Base-by-base conservation (phyloP, 2,888 invertebrate species). In the Azorinus chamasolen region DNA sequence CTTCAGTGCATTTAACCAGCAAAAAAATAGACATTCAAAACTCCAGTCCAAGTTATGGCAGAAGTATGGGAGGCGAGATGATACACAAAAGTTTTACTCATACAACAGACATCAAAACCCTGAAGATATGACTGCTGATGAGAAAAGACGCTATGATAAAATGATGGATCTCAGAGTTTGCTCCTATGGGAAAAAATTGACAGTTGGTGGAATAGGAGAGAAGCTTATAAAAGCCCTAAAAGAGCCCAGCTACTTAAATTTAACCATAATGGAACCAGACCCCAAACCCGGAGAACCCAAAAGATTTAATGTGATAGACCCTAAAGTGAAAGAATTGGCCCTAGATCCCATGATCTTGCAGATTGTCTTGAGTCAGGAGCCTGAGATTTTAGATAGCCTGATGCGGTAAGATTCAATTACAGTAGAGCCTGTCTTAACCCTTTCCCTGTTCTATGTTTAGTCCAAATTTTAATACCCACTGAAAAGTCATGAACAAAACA, bases 291-390 rank as follows among this genome's bases (percentile, higher is more conserved):
- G 58, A 4, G 45, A 57, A 0, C 55, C 64, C 0, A 51, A 68
- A 24, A 78, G 53, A 57, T 66, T 84, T 41, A 57, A 57, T 16
- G 62, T 79, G n/a, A 46, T 84, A 6, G 81, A 83, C 46, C 62
- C 46, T 18, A 68, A 78, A 27, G 71, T 76, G 18, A 45, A 83
- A 14, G 62, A 79, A 18, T 55, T 74, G 1, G 59, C 74, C 6
- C 59, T 72, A 53, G 79, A 84, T 50, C 83, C 84, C 20, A 48
- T 79, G 12, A 45, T 75, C 18, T 41, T 84, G 41, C 50, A 80
- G 37, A 64, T 66, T 16, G 43, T 83, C n/a, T 58, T 84, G 27
- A 39, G 43, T 22, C 54, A 70, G 22, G 79, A 84, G 18, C 54
- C 58, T 37, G 16, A 51, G 22, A 32, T 73, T 1, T 55, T 70